Evolutionary conservation across 1,140 invertebrate genomes (phyloP).

Genomic region (Cataglyphis hispanica): DNA sequence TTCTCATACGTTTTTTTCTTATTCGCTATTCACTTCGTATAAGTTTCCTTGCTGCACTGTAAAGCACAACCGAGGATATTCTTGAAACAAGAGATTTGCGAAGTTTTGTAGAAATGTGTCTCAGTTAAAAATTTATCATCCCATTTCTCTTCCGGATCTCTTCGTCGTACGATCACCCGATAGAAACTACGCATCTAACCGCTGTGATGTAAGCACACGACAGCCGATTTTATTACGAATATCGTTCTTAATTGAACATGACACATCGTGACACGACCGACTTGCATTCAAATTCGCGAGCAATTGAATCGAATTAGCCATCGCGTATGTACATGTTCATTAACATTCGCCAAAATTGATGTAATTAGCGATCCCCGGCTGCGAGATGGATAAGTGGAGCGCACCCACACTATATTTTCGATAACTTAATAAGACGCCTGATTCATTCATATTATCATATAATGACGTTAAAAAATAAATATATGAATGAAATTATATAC

Average conservation of each 20-base stretch:
- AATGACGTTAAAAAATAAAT: background rate
- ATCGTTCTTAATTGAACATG: constrained; percentile 68
- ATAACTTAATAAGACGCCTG: constrained; percentile 1
- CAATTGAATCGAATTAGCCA: constrained; percentile 70
- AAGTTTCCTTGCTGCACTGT: background rate
- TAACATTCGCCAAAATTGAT: constrained; percentile 36
- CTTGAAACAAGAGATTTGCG: background rate
- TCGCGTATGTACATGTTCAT: constrained; percentile 39
- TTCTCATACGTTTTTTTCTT: background rate
- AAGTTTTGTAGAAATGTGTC: background rate
- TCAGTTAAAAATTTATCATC: background rate
- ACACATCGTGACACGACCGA: constrained; percentile 50
- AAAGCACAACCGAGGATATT: background rate
- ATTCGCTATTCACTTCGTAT: background rate
- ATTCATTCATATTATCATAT: background rate
- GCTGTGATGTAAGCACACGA: background rate
- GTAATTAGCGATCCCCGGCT: constrained; percentile 3
- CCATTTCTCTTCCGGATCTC: background rate
- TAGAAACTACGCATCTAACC: constrained; percentile 46
- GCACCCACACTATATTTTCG: constrained; percentile 15
- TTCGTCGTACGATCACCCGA: constrained; percentile 12
- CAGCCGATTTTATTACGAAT: constrained; percentile 40
- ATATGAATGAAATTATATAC: background rate
- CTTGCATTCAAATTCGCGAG: constrained; percentile 69
- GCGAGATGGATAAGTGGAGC: constrained; percentile 20